Base-by-base conservation (phyloP, 1,140 invertebrate genomes). In the Polypedilum pembai region DNA sequence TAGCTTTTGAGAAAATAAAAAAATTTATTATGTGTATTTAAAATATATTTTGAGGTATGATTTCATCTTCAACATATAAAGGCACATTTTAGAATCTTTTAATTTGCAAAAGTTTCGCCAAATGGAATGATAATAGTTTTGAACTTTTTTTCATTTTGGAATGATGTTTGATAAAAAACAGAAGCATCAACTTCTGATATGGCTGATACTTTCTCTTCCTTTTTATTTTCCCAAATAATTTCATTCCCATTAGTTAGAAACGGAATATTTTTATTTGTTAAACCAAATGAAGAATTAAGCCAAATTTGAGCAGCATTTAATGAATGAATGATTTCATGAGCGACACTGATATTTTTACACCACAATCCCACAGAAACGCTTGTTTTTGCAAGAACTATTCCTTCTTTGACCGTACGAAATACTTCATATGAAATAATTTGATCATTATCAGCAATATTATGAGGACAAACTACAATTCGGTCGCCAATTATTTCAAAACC, bases 121-220 rank as follows among this genome's bases (percentile, higher is more conserved):
- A 69, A 69, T 20, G 65, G 65, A 69, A 69, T 69, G 17, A 20
- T 18, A 18, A 69, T 18, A 21, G 65, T 69, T 20, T 69, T 69
- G 65, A 69, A 69, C n/a, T n/a, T n/a, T 69, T 69, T 21, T 8
- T 18, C 65, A 69, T 21, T 20, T 7, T 21, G 65, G 20, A 69
- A 69, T 20, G 10, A 18, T 7, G 65, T 69, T 69, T 69, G 65
- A 18, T 18, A 69, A 0, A 18, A 18, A 8, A 69, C 20, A 1
- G n/a, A 18, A 7, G 7, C 65, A 18, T 2, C 3, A 7, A 69
- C 65, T 69, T 21, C 20, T 8, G n/a, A 56, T 15, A 69, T 8
- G 18, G 20, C 65, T 3, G 15, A 18, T 45, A 8, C 8, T 56
- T 15, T 3, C 4, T 4, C n/a, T 12, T n/a, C 45, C 3, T 56